These are phyloP conservation scores for Lamproptera curius DNA, from an alignment of 2,888 invertebrate genomes.

Conservation along the genomic window DNA sequence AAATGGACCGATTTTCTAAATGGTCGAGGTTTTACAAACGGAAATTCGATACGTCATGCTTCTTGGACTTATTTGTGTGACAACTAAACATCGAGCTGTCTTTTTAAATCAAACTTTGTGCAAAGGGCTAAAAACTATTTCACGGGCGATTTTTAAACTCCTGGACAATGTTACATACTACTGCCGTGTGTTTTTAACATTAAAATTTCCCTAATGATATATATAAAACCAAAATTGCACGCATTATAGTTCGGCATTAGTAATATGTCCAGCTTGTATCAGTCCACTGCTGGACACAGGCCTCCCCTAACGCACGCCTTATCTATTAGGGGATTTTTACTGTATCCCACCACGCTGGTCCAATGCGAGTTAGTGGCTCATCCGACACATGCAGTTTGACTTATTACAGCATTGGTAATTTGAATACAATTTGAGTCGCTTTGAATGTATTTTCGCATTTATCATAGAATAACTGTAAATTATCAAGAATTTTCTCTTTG, in stretches of 20 bases:
- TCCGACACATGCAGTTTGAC: no score
- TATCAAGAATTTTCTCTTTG: background rate
- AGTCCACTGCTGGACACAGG: no score
- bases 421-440: background rate
- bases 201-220: background rate
- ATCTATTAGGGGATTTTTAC: no score
- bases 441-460: background rate
- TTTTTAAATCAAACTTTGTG: background rate
- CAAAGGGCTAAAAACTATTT: background rate
- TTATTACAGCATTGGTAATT: background rate
- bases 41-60: background rate
- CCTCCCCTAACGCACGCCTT: no score
- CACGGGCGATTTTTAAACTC: background rate
- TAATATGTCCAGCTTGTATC: no score
- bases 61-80: background rate
- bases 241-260: no score
- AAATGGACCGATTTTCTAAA: no score
- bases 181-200: background rate
- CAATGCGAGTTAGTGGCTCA: no score
- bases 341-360: no score
- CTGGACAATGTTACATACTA: background rate
- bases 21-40: background rate
- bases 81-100: background rate
- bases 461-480: background rate
- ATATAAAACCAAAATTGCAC: background rate